Conservation (phyloP, 2,797 vertebrate genomes). For the Anniella stebbinsi region DNA sequence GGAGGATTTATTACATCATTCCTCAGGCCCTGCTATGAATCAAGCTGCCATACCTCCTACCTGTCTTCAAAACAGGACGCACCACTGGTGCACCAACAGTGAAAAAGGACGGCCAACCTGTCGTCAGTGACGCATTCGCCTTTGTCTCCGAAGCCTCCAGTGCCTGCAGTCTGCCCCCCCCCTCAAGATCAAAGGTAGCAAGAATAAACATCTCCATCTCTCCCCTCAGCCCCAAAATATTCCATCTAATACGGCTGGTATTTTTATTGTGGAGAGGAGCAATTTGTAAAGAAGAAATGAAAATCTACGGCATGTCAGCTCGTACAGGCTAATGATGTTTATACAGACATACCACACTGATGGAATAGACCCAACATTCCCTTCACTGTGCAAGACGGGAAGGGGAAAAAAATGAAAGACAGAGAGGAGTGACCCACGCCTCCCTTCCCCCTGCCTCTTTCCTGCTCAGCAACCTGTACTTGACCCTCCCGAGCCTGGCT, state of each 20-base stretch:
- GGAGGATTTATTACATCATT: conserved; percentile 17
- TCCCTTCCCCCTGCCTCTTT: conserved; percentile 78
- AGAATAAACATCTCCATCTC: conserved; percentile 63
- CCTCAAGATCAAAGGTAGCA: conserved; percentile 35
- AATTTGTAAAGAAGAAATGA: conserved; percentile 82
- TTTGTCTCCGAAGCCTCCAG: conserved; percentile 29
- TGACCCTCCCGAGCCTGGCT: conserved; percentile 83
- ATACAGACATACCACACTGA: conserved; percentile 86
- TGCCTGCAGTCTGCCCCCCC: conserved; percentile 18
- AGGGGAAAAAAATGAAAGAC: conserved; percentile 14
- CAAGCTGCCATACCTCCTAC: conserved; percentile 28
- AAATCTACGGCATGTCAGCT: conserved; percentile 82
- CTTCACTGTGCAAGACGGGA: conserved; percentile 51
- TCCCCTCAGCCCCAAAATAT: conserved; percentile 20
- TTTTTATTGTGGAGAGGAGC: conserved; percentile 80
- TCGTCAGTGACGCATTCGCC: not conserved
- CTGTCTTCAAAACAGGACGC: conserved; percentile 38
- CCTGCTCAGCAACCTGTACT: conserved; percentile 81
- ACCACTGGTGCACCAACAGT: not conserved
- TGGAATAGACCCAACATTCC: conserved; percentile 78
- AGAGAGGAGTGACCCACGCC: conserved; percentile 76
- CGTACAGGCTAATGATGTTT: conserved; percentile 86
- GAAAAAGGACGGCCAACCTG: conserved; percentile 18
- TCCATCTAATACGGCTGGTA: conserved; percentile 73
- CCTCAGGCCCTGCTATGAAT: conserved; percentile 23